phyloP scores from a whole-genome alignment of 2,888 invertebrate species.

The Tenthredo amoena region DNA sequence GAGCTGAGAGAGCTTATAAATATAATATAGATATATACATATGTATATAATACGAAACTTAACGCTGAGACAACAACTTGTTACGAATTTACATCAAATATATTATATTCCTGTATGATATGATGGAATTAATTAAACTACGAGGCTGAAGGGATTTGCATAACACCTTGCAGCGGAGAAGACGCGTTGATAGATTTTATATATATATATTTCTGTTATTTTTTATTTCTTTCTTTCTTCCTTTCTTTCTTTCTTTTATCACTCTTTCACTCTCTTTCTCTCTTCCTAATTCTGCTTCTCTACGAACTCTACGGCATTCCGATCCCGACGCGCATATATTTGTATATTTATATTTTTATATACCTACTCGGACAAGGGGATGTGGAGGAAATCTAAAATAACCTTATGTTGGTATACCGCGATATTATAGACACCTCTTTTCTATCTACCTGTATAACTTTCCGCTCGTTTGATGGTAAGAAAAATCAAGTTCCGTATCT shows the following conservation, averaged over 20 bases:
- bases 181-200: not conserved
- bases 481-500: too few species aligned
- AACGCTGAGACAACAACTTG: not conserved
- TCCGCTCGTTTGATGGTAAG: too few species aligned
- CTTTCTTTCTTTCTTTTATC: not conserved
- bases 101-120: not conserved
- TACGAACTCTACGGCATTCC: not conserved
- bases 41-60: not conserved
- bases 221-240: not conserved
- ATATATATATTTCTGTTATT: not conserved
- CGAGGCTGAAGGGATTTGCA: conserved; percentile 17
- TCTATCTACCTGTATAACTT: too few species aligned
- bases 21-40: too few species aligned
- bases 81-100: not conserved
- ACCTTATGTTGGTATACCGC: not conserved
- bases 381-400: conserved; percentile 6
- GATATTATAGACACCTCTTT: not conserved
- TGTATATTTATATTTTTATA: not conserved
- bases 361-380: not conserved
- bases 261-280: not conserved
- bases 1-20: not conserved
- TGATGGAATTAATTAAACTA: not conserved
- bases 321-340: not conserved
- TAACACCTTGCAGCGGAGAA: not conserved
- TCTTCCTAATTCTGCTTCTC: not conserved